Base-by-base conservation (phyloP, 37 sponge, comb jelly and placozoan genomes). In the Mnemiopsis leidyi region DNA sequence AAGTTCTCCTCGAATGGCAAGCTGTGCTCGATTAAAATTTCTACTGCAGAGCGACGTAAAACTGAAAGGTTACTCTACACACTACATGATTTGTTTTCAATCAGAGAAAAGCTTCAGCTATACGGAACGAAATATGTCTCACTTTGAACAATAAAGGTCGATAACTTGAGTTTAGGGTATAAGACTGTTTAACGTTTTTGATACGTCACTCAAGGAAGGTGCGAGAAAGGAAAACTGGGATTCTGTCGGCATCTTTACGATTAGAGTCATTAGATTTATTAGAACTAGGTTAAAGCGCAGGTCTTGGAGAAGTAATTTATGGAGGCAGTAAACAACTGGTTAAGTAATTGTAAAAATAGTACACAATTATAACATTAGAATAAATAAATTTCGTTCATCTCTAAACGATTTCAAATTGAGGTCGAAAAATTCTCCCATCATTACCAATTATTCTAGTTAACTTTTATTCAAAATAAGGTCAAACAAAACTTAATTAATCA, bases 351-450 rank as follows among this genome's bases (percentile, higher is more conserved):
- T 77, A 77, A 77, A 77, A 77, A 77, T 77, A 26, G 79, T 77
- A 71, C 73, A 77, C 79, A 77, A 77, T 77, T 77, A 77, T 77
- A 77, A 77, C 79, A 77, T 77, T 77, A 31, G 79, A 13, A 34
- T 77, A 77, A 77, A 77, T 77, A 77, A 77, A 16, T 77, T 77
- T 34, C 61, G 61, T 48, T 48, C 13, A 48, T 48, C 61, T 48
- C 61, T 48, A 48, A 48, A 48, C 79, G 79, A 77, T 77, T 77
- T 77, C 29, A 69, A 77, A 77, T 77, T 18, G 32, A 32, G 79
- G 79, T 2, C 36, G 34, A 77, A 77, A 31, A 77, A 77, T 77
- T 77, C 34, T 31, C 32, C 79, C 79, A 77, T 36, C 36, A 77
- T 77, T 32, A 31, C 79, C 36, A 77, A 31, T 77, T 9, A 28